phyloP scores from a whole-genome alignment of 2,113 vertebrate species.

The Eidolon helvum region DNA sequence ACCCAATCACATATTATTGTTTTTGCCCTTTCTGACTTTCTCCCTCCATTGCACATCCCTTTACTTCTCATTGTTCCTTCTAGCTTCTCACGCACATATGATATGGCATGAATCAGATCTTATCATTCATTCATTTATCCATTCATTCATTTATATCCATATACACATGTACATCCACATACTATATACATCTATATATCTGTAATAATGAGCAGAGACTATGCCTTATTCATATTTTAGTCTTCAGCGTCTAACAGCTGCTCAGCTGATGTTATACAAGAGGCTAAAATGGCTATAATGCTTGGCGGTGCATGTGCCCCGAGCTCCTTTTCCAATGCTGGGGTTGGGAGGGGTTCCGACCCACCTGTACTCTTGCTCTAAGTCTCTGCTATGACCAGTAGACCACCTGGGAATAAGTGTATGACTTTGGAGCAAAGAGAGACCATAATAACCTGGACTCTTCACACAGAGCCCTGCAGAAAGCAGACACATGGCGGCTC shows the following conservation, averaged over 20 bases:
- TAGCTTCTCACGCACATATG: neutral
- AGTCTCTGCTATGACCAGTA: neutral
- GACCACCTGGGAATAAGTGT: neutral
- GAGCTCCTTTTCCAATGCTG: neutral
- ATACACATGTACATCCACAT: neutral
- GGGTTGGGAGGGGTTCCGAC: too few species aligned
- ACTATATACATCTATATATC: rapidly evolving
- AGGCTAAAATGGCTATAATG: neutral
- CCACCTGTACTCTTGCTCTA: neutral
- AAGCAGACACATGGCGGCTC: neutral
- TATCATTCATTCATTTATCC: neutral
- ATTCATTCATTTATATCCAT: neutral
- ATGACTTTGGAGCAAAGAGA: neutral
- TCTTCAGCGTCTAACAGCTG: neutral
- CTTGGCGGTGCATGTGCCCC: neutral
- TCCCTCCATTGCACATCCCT: neutral
- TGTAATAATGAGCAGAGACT: neutral
- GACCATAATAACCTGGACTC: neutral
- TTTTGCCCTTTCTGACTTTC: neutral
- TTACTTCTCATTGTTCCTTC: neutral
- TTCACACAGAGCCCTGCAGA: neutral
- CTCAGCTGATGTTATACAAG: neutral
- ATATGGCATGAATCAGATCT: neutral
- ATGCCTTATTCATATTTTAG: neutral
- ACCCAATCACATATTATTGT: neutral